phyloP scores from a whole-genome alignment of 2,888 invertebrate species.

The Dolichomitus sp. region DNA sequence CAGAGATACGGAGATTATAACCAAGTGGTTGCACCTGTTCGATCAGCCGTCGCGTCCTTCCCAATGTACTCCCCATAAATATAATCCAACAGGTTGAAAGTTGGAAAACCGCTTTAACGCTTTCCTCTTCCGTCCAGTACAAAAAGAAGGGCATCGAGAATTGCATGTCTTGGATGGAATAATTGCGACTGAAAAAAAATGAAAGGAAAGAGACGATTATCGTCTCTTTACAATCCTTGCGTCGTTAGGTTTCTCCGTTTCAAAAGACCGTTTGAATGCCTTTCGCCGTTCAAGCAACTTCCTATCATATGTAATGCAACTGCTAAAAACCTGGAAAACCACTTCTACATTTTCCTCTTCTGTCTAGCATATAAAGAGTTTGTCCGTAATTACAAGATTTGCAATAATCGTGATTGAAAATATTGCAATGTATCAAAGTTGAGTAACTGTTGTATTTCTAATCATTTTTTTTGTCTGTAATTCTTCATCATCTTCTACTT shows the following conservation, averaged over 20 bases:
- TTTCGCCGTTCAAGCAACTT: not conserved
- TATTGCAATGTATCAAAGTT: constrained; percentile 12
- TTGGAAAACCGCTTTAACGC: constrained; percentile 27
- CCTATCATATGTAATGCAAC: constrained; percentile 14
- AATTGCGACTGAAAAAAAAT: not conserved
- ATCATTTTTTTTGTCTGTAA: not conserved
- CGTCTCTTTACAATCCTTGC: no score
- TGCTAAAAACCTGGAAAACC: constrained; percentile 16
- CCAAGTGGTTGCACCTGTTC: constrained; percentile 49
- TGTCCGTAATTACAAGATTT: not conserved
- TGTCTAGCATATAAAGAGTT: constrained; percentile 2
- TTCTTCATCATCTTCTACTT: not conserved
- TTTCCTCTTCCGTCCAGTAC: constrained; percentile 41
- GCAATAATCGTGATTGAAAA: not conserved
- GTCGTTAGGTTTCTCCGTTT: no score
- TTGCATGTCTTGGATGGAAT: constrained; percentile 7
- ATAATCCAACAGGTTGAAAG: constrained; percentile 22
- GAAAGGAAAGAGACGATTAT: no score
- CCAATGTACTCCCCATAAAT: constrained; percentile 26
- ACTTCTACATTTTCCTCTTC: constrained; percentile 46
- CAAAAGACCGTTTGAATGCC: no score
- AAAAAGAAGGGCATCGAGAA: not conserved
- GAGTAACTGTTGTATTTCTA: not conserved
- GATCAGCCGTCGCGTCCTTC: constrained; percentile 15
- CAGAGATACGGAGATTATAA: constrained; percentile 57